Conservation (phyloP, 1,140 invertebrate species). For the Heliconius hewitsoni region DNA sequence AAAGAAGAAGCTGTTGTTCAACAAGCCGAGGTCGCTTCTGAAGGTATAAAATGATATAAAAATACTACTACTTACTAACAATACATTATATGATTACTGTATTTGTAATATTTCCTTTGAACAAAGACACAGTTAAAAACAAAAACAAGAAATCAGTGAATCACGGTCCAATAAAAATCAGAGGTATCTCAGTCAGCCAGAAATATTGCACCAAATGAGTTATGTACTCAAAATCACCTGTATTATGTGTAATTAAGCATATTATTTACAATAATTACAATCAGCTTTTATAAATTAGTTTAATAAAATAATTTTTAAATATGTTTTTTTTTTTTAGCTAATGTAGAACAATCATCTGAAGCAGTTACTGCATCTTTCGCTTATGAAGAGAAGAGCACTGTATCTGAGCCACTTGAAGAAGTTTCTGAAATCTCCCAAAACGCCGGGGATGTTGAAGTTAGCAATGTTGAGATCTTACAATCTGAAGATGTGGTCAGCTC, state of each 20-base stretch:
- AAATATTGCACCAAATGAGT: too few species aligned
- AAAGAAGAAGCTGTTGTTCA: conserved; percentile 22
- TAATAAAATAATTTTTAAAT: too few species aligned
- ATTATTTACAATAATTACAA: too few species aligned
- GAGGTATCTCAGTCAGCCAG: not conserved
- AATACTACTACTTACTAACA: not conserved
- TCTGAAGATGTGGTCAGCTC: not conserved
- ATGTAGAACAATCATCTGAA: conserved; percentile 22
- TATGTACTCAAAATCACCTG: too few species aligned
- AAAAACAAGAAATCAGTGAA: not conserved
- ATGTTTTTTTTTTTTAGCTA: conserved; percentile 23
- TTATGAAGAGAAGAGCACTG: conserved; percentile 17
- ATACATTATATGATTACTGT: not conserved
- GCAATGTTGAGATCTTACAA: conserved; percentile 12
- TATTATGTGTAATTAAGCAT: too few species aligned
- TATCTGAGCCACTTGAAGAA: conserved; percentile 20
- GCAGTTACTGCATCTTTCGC: conserved; percentile 34
- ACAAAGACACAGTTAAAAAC: not conserved
- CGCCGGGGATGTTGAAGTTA: conserved; percentile 4
- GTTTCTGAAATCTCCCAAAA: conserved; percentile 24
- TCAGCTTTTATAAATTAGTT: too few species aligned
- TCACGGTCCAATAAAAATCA: conserved; percentile 16
- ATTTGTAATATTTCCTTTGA: too few species aligned
- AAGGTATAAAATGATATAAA: conserved; percentile 24
- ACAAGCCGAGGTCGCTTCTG: conserved; percentile 23